phyloP scores from a whole-genome alignment of 2,888 invertebrate species.

The Girardia tigrina region DNA sequence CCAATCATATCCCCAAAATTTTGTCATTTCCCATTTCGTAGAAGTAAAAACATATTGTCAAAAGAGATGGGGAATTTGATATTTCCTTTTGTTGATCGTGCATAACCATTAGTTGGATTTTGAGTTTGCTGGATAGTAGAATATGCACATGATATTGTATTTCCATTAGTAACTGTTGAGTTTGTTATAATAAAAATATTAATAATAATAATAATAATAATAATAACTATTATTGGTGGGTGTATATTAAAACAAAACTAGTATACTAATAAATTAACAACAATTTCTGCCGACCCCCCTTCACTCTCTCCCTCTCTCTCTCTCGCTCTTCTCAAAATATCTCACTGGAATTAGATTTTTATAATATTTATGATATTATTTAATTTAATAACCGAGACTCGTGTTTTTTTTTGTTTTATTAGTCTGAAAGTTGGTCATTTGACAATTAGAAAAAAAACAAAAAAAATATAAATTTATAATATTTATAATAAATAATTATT shows the following conservation, averaged over 20 bases:
- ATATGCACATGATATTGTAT: conserved; percentile 20
- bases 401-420: not conserved
- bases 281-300: too few relatives aligned
- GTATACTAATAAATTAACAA: conserved; percentile 7
- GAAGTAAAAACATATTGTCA: conserved; percentile 23
- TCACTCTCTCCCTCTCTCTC: too few relatives aligned
- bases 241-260: not conserved
- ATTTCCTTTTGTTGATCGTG: conserved; percentile 23
- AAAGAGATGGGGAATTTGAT: conserved; percentile 20
- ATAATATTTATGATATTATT: too few relatives aligned
- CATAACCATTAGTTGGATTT: not conserved
- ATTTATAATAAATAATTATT: too few relatives aligned
- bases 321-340: too few relatives aligned
- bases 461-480: too few relatives aligned
- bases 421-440: not conserved
- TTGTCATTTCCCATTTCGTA: conserved; percentile 17
- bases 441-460: not conserved
- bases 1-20: conserved; percentile 6
- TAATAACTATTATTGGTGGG: too few relatives aligned
- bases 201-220: too few relatives aligned
- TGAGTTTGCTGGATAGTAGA: not conserved
- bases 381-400: too few relatives aligned
- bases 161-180: conserved; percentile 17
- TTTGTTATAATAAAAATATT: not conserved
- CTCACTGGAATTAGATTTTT: too few relatives aligned